phyloP scores from a whole-genome alignment of 1,140 invertebrate genomes.

The Euglossa dilemma region DNA sequence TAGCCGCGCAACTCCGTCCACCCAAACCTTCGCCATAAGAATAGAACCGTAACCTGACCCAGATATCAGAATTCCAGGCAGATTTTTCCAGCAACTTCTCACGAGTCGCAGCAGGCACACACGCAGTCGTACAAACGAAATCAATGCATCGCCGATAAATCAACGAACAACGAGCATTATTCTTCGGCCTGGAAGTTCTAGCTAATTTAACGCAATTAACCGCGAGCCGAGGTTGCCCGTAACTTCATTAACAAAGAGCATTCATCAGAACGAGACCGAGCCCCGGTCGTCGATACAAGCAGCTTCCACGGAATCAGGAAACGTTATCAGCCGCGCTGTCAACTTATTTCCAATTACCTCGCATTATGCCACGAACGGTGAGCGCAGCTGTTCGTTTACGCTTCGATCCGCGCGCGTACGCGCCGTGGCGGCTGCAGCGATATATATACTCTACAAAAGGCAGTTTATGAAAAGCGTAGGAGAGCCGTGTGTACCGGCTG shows the following conservation, averaged over 20 bases:
- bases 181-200: slow-evolving; percentile 7
- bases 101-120: neutral
- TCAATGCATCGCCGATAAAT: neutral
- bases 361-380: neutral
- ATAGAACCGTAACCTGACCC: neutral
- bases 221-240: neutral
- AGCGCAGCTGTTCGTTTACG: slow-evolving; percentile 10
- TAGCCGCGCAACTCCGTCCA: neutral
- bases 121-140: neutral
- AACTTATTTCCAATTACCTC: slow-evolving; percentile 31
- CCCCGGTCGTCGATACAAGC: neutral
- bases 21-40: neutral
- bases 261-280: slow-evolving; percentile 8
- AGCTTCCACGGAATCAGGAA: neutral
- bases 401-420: neutral
- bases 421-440: neutral
- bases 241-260: slow-evolving; percentile 40
- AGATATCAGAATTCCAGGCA: neutral
- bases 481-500: too few species aligned
- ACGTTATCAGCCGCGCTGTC: slow-evolving; percentile 9
- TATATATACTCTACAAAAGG: neutral
- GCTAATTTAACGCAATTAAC: slow-evolving; percentile 43
- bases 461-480: slow-evolving; percentile 20
- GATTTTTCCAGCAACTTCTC: neutral
- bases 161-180: slow-evolving; percentile 20